Conservation (phyloP, 1,140 invertebrate species). For the Periplaneta americana region DNA sequence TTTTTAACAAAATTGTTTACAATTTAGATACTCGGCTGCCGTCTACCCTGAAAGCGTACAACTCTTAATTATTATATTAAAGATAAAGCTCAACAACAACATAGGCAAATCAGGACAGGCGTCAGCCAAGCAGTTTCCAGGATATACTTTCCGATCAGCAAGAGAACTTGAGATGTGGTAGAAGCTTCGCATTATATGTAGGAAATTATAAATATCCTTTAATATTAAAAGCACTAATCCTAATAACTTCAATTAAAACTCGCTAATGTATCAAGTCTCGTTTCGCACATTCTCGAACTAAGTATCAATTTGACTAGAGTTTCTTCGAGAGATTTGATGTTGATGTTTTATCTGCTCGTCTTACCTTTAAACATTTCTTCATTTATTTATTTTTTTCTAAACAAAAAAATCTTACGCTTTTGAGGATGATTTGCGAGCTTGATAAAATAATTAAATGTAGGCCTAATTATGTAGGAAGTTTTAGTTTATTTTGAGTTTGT, state of each 20-base stretch:
- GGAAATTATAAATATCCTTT: not conserved
- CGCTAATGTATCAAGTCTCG: not conserved
- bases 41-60: not conserved
- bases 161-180: not conserved
- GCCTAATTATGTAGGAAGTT: too few relatives aligned
- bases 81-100: constrained; percentile 2
- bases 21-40: not conserved
- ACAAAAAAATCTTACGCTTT: too few relatives aligned
- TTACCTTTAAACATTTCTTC: too few relatives aligned
- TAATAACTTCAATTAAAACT: not conserved
- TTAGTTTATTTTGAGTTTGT: too few relatives aligned
- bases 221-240: not conserved
- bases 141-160: not conserved
- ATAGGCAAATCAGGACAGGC: not conserved
- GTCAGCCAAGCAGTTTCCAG: not conserved
- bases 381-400: too few relatives aligned
- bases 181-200: not conserved
- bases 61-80: constrained; percentile 1
- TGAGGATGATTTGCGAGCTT: too few relatives aligned
- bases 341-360: too few relatives aligned
- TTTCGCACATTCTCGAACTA: not conserved
- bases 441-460: too few relatives aligned
- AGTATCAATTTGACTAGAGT: too few relatives aligned
- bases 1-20: constrained; percentile 1
- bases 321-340: too few relatives aligned